A percentile compares a stretch with the other conserved stretches of the same genome.
Evolutionary conservation across 2,113 vertebrate species (phyloP).

Genomic region (Zingel zingel): DNA sequence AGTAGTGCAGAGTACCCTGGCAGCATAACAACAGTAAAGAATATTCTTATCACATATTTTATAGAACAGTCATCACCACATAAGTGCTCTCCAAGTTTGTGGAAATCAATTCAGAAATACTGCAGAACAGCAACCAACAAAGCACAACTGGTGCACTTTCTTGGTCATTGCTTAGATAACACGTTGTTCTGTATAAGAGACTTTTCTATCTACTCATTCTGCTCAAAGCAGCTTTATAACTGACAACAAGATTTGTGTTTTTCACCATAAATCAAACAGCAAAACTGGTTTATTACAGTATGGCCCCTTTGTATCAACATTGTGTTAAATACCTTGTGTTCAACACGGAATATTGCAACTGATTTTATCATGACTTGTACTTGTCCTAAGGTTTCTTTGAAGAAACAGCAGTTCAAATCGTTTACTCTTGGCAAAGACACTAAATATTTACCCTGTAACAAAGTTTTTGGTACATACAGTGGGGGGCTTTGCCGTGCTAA

Average conservation of each 20-base stretch:
- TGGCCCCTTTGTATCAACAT: neutral
- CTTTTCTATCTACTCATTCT: slow-evolving; percentile 5
- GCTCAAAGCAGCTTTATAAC: slow-evolving; percentile 19
- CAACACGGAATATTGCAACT: neutral
- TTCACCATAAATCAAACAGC: slow-evolving; percentile 19
- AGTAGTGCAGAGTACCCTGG: neutral
- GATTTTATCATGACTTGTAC: neutral
- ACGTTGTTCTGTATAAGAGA: neutral
- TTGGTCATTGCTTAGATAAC: slow-evolving; percentile 5
- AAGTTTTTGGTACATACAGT: slow-evolving; percentile 32
- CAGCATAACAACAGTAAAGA: slow-evolving; percentile 4
- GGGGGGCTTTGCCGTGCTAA: slow-evolving; percentile 44
- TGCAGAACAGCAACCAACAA: neutral
- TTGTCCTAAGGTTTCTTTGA: neutral
- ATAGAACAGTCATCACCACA: neutral
- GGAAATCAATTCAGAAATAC: slow-evolving; percentile 6
- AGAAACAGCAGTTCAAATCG: slow-evolving; percentile 10
- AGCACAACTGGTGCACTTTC: slow-evolving; percentile 4
- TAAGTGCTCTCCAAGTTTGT: slow-evolving; percentile 9
- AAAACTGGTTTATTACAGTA: neutral
- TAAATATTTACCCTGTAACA: slow-evolving; percentile 38
- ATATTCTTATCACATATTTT: neutral
- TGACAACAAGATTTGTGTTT: neutral
- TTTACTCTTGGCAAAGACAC: slow-evolving; percentile 35
- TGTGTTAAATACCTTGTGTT: neutral